A percentile compares a stretch with the other conserved stretches of the same genome.
phyloP scores from a whole-genome alignment of 2,797 vertebrate genomes.

The Oceanodroma leucorhoa region DNA sequence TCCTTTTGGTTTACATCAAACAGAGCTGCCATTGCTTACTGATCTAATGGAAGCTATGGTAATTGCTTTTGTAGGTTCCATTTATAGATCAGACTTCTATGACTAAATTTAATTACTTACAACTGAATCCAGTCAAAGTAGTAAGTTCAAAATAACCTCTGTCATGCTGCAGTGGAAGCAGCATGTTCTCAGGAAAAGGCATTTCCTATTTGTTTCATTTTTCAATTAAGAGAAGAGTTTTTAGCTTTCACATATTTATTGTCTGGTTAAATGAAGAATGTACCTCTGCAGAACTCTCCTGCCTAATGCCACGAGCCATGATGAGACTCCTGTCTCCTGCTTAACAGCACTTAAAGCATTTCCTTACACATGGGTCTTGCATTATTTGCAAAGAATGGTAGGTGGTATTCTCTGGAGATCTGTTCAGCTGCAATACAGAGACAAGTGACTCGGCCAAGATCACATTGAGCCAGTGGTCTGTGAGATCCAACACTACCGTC shows the following conservation, averaged over 20 bases:
- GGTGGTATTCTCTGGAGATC: background rate
- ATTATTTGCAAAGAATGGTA: background rate
- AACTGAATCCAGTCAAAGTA: conserved; percentile 68
- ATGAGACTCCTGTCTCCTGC: background rate
- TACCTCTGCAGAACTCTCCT: background rate
- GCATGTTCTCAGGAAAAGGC: conserved; percentile 10
- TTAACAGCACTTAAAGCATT: background rate
- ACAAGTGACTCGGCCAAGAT: background rate
- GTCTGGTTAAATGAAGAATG: background rate
- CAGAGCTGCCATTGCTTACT: conserved; percentile 68
- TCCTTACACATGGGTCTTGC: fast-evolving
- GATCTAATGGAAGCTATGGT: conserved; percentile 74
- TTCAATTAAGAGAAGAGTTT: background rate
- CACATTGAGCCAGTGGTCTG: background rate
- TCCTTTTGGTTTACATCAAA: conserved; percentile 75
- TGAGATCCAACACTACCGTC: background rate
- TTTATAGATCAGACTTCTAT: conserved; percentile 79
- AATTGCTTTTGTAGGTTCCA: conserved; percentile 84
- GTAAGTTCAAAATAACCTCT: conserved; percentile 58
- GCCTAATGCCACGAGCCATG: fast-evolving
- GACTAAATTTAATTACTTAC: conserved; percentile 74
- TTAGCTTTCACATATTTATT: background rate
- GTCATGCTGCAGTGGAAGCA: conserved; percentile 25
- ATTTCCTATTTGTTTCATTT: conserved; percentile 9
- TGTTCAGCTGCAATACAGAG: background rate